Percentiles rank a stretch among this genome's conserved stretches.
These are phyloP conservation scores for Mastacembelus armatus DNA, from an alignment of 2,797 vertebrate genomes.

Conservation along the genomic window DNA sequence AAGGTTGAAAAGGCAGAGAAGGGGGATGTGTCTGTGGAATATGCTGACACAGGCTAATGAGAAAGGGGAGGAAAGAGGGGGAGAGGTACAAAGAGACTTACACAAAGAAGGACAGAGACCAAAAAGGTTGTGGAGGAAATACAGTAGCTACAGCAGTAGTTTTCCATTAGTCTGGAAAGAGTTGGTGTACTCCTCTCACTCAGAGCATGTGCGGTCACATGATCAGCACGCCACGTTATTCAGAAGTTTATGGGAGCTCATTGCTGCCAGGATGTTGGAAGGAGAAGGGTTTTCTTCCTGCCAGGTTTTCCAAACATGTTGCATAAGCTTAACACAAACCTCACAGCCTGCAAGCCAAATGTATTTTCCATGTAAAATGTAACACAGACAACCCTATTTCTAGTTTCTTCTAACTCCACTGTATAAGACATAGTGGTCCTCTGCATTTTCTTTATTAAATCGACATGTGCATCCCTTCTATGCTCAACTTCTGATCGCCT, in stretches of 20 bases:
- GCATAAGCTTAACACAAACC: slow-evolving; percentile 33
- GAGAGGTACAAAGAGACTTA: slow-evolving; percentile 43
- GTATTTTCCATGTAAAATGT: slow-evolving; percentile 68
- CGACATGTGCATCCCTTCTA: background rate
- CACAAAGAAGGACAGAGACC: slow-evolving; percentile 40
- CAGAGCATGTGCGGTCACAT: slow-evolving; percentile 54
- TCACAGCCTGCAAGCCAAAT: slow-evolving; percentile 48
- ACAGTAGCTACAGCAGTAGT: slow-evolving; percentile 70
- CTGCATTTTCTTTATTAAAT: background rate
- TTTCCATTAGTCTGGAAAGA: slow-evolving; percentile 75
- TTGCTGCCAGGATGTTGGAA: slow-evolving; percentile 48
- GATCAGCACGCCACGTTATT: slow-evolving; percentile 62
- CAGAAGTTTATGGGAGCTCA: slow-evolving; percentile 45
- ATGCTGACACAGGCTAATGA: slow-evolving; percentile 73
- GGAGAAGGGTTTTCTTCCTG: slow-evolving; percentile 46
- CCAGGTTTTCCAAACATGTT: slow-evolving; percentile 66
- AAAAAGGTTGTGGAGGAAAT: slow-evolving; percentile 42
- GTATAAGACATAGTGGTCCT: background rate
- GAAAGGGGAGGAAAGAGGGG: slow-evolving; percentile 26
- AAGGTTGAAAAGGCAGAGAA: slow-evolving; percentile 50
- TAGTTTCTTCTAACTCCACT: background rate
- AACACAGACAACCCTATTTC: slow-evolving; percentile 38
- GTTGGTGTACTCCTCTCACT: slow-evolving; percentile 20
- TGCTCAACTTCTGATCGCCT: background rate
- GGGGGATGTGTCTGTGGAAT: slow-evolving; percentile 65